A percentile compares a stretch with the other conserved stretches of the same genome.
Conservation (phyloP, 2,797 vertebrate species). For the Melanotaenia nigrans region DNA sequence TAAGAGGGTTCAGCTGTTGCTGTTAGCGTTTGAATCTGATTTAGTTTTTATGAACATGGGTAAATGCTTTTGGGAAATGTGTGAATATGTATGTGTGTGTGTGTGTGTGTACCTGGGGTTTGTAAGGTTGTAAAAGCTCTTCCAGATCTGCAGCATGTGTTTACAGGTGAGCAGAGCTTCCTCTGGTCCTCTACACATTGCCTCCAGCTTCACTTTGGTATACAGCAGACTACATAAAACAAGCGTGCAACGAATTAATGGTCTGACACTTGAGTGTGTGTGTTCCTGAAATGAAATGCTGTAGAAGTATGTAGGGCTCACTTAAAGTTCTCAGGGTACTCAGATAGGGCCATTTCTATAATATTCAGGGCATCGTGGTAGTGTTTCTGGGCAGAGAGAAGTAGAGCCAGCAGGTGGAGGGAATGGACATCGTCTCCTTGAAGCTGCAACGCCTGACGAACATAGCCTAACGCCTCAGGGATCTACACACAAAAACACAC, state of each 20-base stretch:
- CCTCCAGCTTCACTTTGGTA: conserved; percentile 96
- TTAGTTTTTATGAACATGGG: background rate
- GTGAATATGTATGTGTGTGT: background rate
- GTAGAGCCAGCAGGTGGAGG: conserved; percentile 93
- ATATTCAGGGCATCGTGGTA: conserved; percentile 97
- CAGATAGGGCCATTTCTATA: conserved; percentile 98
- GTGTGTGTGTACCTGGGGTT: conserved; percentile 90
- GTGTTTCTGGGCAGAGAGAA: conserved; percentile 97
- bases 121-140: conserved; percentile 98
- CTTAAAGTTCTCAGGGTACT: conserved; percentile 98
- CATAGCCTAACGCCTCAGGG: conserved; percentile 96
- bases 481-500: conserved; percentile 84
- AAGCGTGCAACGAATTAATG: background rate
- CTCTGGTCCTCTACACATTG: conserved; percentile 92
- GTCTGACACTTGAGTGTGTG: background rate
- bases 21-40: background rate
- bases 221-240: conserved; percentile 78
- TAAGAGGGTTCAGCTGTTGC: too few relatives aligned
- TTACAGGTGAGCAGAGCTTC: conserved; percentile 97
- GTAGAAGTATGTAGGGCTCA: conserved; percentile 67
- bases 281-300: background rate
- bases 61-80: background rate
- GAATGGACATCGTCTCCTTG: conserved; percentile 97
- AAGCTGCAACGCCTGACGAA: conserved; percentile 94
- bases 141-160: conserved; percentile 99